These are phyloP conservation scores for Ammodytes marinus DNA, from an alignment of 2,113 vertebrate species.

Conservation along the genomic window DNA sequence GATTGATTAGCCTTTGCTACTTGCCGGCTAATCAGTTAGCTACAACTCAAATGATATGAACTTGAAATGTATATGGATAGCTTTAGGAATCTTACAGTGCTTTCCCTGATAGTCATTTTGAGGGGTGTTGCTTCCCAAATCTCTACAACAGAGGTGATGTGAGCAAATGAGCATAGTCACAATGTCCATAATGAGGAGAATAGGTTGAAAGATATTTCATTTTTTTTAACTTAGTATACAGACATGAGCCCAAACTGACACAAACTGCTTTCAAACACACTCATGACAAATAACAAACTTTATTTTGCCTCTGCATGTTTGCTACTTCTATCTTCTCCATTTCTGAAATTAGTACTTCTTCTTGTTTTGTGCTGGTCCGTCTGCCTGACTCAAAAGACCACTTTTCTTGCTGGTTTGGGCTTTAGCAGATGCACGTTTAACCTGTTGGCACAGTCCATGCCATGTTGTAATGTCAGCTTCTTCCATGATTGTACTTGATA, in stretches of 20 bases:
- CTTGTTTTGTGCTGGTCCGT: neutral
- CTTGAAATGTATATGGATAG: neutral
- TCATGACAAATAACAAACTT: neutral
- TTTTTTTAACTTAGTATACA: neutral
- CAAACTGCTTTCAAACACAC: neutral
- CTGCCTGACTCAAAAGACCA: neutral
- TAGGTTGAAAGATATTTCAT: neutral
- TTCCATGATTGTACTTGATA: neutral
- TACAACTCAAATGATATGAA: neutral
- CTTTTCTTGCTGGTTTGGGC: conserved; percentile 3
- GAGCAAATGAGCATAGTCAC: neutral
- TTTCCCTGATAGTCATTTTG: neutral
- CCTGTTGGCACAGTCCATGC: too few relatives aligned
- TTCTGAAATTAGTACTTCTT: neutral
- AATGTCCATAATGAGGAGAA: neutral
- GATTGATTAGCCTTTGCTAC: too few relatives aligned
- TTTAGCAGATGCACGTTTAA: neutral
- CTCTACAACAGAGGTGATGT: neutral
- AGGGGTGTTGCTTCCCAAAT: neutral
- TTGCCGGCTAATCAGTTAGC: neutral
- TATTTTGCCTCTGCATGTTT: neutral
- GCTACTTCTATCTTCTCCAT: neutral
- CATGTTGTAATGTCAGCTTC: conserved; percentile 6
- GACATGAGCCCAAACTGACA: neutral
- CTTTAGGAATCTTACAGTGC: neutral